These are phyloP conservation scores for Pteronotus mesoamericanus DNA, from an alignment of 2,797 vertebrate species.

Conservation along the genomic window DNA sequence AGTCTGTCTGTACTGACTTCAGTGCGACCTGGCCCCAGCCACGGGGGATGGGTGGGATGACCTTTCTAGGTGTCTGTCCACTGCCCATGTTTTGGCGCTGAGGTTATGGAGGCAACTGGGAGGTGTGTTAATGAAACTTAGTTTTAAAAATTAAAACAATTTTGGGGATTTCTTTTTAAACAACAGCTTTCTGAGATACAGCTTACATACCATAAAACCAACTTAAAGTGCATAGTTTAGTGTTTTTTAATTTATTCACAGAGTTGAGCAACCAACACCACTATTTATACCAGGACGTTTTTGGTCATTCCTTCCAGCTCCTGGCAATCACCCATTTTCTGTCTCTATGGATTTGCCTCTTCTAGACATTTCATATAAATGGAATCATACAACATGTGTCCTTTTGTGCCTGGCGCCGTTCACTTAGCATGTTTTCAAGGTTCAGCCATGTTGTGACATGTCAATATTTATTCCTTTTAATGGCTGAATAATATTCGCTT, in stretches of 20 bases:
- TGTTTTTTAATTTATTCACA: background rate
- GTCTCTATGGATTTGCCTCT: background rate
- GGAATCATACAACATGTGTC: background rate
- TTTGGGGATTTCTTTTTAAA: background rate
- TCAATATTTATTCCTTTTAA: background rate
- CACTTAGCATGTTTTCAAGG: background rate
- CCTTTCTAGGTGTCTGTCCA: background rate
- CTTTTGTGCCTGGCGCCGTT: background rate
- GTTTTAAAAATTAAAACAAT: background rate
- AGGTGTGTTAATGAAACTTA: background rate
- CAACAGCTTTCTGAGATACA: background rate
- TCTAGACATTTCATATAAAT: background rate
- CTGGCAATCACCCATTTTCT: background rate
- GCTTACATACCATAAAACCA: background rate
- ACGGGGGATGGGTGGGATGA: background rate
- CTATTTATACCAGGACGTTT: background rate
- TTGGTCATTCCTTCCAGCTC: background rate
- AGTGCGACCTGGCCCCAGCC: rapidly evolving
- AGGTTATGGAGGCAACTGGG: background rate
- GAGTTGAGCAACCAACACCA: background rate
- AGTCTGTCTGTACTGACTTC: background rate
- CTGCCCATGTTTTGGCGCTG: background rate
- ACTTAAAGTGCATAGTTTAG: background rate
- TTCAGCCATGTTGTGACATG: background rate
- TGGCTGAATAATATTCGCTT: background rate